Base-by-base conservation (phyloP, 1,140 invertebrate species). In the Tetranychus cinnabarinus region DNA sequence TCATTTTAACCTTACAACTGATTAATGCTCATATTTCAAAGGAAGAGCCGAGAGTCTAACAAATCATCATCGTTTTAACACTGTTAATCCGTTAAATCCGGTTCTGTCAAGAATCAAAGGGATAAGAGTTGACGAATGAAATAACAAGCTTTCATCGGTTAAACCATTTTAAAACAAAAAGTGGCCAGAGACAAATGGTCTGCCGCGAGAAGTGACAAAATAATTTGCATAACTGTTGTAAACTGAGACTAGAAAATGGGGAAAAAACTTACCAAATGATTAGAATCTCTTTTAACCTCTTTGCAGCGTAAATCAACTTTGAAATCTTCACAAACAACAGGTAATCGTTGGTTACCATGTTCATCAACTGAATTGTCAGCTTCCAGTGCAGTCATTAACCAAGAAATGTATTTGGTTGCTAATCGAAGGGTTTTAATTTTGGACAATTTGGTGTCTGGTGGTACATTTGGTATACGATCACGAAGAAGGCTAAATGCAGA, bases 381-480 rank as follows among this genome's bases (percentile, higher is more conserved):
- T 33, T 73, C 69, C 47, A 77, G 65, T 13, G 76, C 66, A 56
- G 74, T 71, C 75, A 76, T 77, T 23, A 77, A 67, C 66, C 75
- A 75, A 3, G 71, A 68, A 52, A 77, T 77, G 64, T 77, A 78
- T 60, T 69, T 72, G 10, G 74, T 77, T 8, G 76, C 76, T 60
- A 78, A 67, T 46, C 73, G 66, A 42, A 77, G 66, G 10, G 76
- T 77, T 67, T 77, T 77, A 37, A 77, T 77, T 68, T 77, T 77
- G 45, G 77, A 78, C 55, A 93, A 72, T 73, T 96, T 96, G 0
- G 90, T 96, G 70, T 96, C 91, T 0, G 85, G 81, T 1, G 90
- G 90, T 6, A 96, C 89, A 69, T 95, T 93, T 0, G 92, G 92
- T 67, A 97, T 96, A 70, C 88, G 87, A 61, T 91, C 88, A 3